A percentile compares a stretch with the other conserved stretches of the same genome.
These are phyloP conservation scores for Nesospiza acunhae DNA, from an alignment of 2,113 vertebrate species.

Conservation along the genomic window DNA sequence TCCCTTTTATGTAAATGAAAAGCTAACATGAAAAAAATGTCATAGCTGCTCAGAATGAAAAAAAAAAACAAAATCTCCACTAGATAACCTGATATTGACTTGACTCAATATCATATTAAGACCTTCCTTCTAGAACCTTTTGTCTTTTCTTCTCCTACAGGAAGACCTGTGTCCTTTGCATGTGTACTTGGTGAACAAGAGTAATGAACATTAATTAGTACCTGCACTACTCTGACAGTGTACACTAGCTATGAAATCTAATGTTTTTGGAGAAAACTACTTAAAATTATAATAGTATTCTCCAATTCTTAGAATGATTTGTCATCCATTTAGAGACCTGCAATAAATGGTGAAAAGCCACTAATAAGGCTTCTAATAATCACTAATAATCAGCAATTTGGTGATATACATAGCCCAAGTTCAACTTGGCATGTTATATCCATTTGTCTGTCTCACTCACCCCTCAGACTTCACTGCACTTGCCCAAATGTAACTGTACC, in stretches of 20 bases:
- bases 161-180: not conserved
- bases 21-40: not conserved
- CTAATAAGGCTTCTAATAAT: not conserved
- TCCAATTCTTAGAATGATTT: not conserved
- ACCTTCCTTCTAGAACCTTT: not conserved
- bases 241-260: not conserved
- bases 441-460: not conserved
- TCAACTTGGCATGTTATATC: not conserved
- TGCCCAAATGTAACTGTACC: not conserved
- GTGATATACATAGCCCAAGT: not conserved
- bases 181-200: not conserved
- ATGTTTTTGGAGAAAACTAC: not conserved
- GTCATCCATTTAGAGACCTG: not conserved
- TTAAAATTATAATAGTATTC: not conserved
- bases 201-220: not conserved
- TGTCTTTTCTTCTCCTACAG: not conserved
- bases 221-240: not conserved
- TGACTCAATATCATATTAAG: not conserved
- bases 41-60: not conserved
- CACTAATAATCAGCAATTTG: not conserved
- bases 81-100: not conserved
- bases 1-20: slow-evolving; percentile 27
- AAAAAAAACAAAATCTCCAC: not conserved
- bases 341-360: not conserved
- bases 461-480: not conserved